Evolutionary conservation across 2,888 invertebrate species (phyloP), one percentile per base, ranked within the genome.

Genomic region (Callyntrura sp.): DNA sequence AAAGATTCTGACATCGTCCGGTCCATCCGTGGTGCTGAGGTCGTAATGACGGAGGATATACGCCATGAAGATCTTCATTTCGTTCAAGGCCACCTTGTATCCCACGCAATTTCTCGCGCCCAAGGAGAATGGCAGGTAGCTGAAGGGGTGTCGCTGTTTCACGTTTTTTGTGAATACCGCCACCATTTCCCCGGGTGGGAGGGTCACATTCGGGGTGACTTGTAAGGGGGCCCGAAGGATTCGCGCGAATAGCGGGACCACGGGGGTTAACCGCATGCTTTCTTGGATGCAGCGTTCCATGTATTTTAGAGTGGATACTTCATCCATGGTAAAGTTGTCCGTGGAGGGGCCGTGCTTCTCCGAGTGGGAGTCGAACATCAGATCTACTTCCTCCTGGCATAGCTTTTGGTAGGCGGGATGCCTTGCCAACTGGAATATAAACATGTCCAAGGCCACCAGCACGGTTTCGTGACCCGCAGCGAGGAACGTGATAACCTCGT

Each of bases 41-140:
- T 78, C 78, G 55, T 55, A 78, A 25, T 78, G 25, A 55, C 78
- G 2, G 0, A 78, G 28, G 3, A 78, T 48, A 25, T 57, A 55
- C 14, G 78, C 28, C 55, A 55, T 55, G 8, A 51, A 2, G 0
- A 76, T 20, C 2, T 76, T 76, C 0, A 76, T 51, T 23, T 76
- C 76, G 23, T 14, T 14, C 1, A 65, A 12, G 4, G 65, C 65
- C 0, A 65, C 11, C 11, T 65, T 65, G 25, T 28, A 65, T 0
- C 65, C 65, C 23, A 65, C 28, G 14, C 65, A 65, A 65, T 65
- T 65, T 14, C 65, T 4, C 9, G 11, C 1, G 12, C 65, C 65
- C 28, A 25, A 1, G 0, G 65, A 65, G 11, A 65, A 65, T 25
- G 65, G 65, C 23, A 65, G 6, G 11, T 25, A 65, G 14, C 5